Conservation (phyloP, 2,797 vertebrate species). For the Crocodylus rhombifer region DNA sequence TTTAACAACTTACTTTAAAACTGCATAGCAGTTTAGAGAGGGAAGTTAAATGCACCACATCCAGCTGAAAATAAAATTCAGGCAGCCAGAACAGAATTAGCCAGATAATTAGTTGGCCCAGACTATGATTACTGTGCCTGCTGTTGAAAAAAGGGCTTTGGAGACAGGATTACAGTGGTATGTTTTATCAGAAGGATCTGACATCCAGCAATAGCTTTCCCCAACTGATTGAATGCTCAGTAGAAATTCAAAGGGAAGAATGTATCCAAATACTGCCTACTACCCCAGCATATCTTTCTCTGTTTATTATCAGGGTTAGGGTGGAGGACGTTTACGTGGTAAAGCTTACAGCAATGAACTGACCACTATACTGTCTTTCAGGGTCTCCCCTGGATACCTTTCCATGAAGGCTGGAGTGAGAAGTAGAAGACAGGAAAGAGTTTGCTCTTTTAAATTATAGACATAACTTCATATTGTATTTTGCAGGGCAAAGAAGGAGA, state of each 20-base stretch:
- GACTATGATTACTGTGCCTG: background rate
- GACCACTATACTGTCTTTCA: background rate
- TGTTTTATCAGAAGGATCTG: background rate
- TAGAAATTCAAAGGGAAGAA: background rate
- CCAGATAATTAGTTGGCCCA: background rate
- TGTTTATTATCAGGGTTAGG: background rate
- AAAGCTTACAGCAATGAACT: background rate
- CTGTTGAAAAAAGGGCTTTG: background rate
- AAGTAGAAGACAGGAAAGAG: background rate
- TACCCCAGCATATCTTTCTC: background rate
- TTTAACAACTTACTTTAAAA: background rate
- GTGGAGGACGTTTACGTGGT: background rate
- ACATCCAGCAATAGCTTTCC: background rate
- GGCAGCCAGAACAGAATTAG: background rate
- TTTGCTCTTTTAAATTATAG: background rate
- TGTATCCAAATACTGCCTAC: background rate
- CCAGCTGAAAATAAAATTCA: constrained; percentile 42
- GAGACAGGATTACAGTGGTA: background rate
- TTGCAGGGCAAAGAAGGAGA: constrained; percentile 92
- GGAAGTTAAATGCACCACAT: background rate
- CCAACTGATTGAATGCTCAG: background rate
- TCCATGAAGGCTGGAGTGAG: background rate
- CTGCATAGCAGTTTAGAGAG: background rate
- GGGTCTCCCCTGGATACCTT: background rate
- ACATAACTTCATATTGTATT: constrained; percentile 34